Percentiles rank a stretch among this genome's conserved stretches.
These are phyloP conservation scores for Eilema sororculum DNA, from an alignment of 2,888 invertebrate genomes.

Conservation along the genomic window DNA sequence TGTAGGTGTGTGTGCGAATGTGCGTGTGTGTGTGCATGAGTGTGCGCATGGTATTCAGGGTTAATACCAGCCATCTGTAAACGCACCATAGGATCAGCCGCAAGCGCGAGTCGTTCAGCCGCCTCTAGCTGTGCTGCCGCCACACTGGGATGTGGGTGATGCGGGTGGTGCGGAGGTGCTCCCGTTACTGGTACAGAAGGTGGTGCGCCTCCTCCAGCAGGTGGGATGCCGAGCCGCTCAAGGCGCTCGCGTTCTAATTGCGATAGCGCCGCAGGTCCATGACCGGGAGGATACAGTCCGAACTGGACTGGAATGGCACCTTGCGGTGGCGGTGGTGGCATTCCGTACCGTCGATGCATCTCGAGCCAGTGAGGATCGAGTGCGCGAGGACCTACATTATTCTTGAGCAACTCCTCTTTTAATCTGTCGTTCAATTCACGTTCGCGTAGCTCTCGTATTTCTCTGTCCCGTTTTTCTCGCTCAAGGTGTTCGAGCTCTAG, in stretches of 20 bases:
- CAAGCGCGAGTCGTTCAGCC: constrained; percentile 93
- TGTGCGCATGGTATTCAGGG: constrained; percentile 96
- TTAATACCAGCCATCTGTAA: constrained; percentile 97
- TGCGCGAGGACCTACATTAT: constrained; percentile 88
- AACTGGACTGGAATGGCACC: constrained; percentile 91
- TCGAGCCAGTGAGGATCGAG: constrained; percentile 95
- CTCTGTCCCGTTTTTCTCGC: constrained; percentile 91
- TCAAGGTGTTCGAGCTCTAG: constrained; percentile 90
- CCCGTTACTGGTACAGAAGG: constrained; percentile 84
- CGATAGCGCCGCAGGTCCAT: constrained; percentile 89
- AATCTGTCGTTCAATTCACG: constrained; percentile 94
- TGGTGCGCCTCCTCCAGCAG: constrained; percentile 85
- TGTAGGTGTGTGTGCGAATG: constrained; percentile 96
- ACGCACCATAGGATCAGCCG: constrained; percentile 97
- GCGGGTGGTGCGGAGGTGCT: constrained; percentile 86
- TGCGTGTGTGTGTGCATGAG: constrained; percentile 96
- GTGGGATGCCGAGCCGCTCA: constrained; percentile 93
- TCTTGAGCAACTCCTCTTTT: constrained; percentile 95
- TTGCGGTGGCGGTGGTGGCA: constrained; percentile 88
- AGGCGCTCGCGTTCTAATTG: constrained; percentile 96
- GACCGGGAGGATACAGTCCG: constrained; percentile 92
- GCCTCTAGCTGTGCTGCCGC: constrained; percentile 90
- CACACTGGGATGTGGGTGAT: constrained; percentile 84
- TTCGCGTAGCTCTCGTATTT: constrained; percentile 92
- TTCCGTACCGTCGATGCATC: constrained; percentile 93